These are phyloP conservation scores for Manacus vitellinus DNA, from an alignment of 2,113 vertebrate genomes.

Conservation along the genomic window DNA sequence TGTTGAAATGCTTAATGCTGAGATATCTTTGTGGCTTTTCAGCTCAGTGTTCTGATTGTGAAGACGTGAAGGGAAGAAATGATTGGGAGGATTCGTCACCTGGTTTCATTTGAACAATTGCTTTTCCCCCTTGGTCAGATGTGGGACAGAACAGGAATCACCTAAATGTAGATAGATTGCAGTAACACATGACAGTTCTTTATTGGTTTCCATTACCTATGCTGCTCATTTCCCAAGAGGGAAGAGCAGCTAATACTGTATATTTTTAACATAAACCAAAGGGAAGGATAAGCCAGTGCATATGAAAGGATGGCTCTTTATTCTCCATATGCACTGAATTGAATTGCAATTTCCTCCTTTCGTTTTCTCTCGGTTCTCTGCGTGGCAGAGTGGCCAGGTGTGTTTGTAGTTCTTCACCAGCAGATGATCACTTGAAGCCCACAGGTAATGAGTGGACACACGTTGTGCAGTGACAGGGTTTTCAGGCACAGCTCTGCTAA, in stretches of 20 bases:
- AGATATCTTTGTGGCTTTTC: neutral
- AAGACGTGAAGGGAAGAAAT: constrained; percentile 11
- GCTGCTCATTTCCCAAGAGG: constrained; percentile 56
- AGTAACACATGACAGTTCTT: constrained; percentile 38
- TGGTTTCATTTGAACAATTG: constrained; percentile 37
- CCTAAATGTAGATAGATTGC: constrained; percentile 38
- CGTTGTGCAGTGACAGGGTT: neutral
- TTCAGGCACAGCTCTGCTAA: constrained; percentile 35
- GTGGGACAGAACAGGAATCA: constrained; percentile 31
- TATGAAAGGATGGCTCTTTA: constrained; percentile 28
- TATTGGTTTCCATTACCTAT: constrained; percentile 43
- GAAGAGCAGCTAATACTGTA: constrained; percentile 23
- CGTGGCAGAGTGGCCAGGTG: neutral
- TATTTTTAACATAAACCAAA: constrained; percentile 56
- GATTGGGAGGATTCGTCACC: constrained; percentile 47
- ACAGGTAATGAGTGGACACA: constrained; percentile 29
- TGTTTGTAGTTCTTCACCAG: constrained; percentile 1
- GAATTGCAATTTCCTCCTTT: constrained; percentile 60
- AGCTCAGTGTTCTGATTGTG: neutral
- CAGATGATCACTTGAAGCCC: neutral
- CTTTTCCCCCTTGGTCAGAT: constrained; percentile 48
- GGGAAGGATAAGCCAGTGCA: constrained; percentile 18
- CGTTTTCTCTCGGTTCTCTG: neutral
- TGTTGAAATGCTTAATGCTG: neutral
- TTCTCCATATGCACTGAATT: constrained; percentile 39